Conservation (phyloP, 2,888 invertebrate genomes). For the Oxytorus armatus region DNA sequence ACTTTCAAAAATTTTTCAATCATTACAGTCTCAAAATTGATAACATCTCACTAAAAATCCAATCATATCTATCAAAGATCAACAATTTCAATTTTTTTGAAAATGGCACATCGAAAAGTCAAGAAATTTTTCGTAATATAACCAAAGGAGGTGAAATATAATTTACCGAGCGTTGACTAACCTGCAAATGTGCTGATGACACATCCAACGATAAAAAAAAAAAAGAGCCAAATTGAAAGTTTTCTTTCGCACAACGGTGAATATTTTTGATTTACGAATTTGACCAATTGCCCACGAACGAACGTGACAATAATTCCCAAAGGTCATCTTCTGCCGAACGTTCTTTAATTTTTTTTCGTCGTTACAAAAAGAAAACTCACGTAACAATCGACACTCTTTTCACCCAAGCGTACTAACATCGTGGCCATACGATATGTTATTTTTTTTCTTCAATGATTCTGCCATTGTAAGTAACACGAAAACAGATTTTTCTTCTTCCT, state of each 20-base stretch:
- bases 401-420: no score
- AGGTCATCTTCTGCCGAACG: constrained; percentile 3
- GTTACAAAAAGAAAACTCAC: background rate
- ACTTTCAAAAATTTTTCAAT: no score
- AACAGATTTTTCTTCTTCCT: background rate
- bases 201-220: background rate
- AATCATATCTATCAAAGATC: no score
- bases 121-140: no score
- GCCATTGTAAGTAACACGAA: constrained; percentile 1
- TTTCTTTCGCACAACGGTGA: background rate
- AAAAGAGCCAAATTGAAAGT: background rate
- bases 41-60: no score
- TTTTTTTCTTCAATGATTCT: constrained; percentile 12
- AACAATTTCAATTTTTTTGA: no score
- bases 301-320: background rate
- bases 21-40: no score
- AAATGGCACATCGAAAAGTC: no score
- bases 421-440: no score
- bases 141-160: no score
- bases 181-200: constrained; percentile 17
- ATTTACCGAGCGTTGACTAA: constrained; percentile 3
- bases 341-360: background rate
- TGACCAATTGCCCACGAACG: background rate
- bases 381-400: no score
- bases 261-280: no score